Evolutionary conservation across 2,888 invertebrate genomes (phyloP).

Genomic region (Galeruca laticollis): DNA sequence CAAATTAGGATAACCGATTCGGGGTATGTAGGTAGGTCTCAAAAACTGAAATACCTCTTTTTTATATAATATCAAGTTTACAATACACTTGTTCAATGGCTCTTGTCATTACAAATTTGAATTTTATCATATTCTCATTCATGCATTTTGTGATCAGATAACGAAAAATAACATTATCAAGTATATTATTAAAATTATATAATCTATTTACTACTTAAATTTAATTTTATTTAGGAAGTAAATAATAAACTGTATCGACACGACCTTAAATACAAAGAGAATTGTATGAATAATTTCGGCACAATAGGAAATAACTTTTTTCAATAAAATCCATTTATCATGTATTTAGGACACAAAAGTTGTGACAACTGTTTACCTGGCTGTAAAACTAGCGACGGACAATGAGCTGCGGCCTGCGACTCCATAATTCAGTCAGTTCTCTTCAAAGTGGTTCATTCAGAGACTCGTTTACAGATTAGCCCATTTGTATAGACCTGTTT

Average conservation of each 20-base stretch:
- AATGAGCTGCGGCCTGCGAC: constrained; percentile 52
- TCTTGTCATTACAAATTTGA: too few species aligned
- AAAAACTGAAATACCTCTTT: too few species aligned
- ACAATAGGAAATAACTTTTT: constrained; percentile 30
- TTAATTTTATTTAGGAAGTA: not conserved
- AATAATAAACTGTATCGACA: not conserved
- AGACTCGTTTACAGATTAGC: constrained; percentile 39
- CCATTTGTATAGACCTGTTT: constrained; percentile 44
- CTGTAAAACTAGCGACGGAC: constrained; percentile 50
- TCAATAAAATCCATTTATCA: constrained; percentile 56
- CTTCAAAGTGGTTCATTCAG: constrained; percentile 50
- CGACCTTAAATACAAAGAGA: not conserved
- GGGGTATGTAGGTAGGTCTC: too few species aligned
- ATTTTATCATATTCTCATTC: too few species aligned
- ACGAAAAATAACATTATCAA: too few species aligned
- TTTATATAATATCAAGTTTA: too few species aligned
- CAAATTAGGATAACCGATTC: too few species aligned
- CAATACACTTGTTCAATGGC: too few species aligned
- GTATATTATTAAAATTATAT: too few species aligned
- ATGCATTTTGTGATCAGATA: too few species aligned
- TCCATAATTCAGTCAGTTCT: constrained; percentile 51
- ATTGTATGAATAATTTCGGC: constrained; percentile 5
- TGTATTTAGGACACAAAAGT: constrained; percentile 52
- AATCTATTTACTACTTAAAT: not conserved
- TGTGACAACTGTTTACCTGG: constrained; percentile 57